These are phyloP conservation scores for Gorsachius goisagi DNA, from an alignment of 2,113 vertebrate genomes.

Conservation along the genomic window DNA sequence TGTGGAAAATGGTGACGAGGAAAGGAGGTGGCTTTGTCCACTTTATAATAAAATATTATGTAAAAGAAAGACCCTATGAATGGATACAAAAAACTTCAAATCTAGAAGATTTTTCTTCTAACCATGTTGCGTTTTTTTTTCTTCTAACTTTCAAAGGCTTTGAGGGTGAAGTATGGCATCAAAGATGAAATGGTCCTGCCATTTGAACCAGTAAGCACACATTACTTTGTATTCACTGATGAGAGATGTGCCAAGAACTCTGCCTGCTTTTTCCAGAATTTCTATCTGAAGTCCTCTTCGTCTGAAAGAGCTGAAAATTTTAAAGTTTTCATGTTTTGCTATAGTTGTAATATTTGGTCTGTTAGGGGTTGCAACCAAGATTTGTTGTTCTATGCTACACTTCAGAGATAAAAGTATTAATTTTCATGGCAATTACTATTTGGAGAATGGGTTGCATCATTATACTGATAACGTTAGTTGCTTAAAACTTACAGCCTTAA, in stretches of 20 bases:
- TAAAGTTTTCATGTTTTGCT: neutral
- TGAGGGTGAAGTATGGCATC: constrained; percentile 92
- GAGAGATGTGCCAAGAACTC: neutral
- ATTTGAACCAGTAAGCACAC: constrained; percentile 87
- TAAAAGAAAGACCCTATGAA: neutral
- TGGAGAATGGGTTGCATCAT: neutral
- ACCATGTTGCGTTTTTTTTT: neutral
- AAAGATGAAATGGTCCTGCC: constrained; percentile 95
- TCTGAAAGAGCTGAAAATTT: neutral
- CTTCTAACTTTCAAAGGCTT: constrained; percentile 74
- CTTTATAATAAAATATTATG: neutral
- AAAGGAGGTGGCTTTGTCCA: neutral
- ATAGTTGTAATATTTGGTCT: neutral
- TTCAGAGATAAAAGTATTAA: neutral
- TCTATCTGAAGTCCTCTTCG: neutral
- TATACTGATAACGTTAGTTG: neutral
- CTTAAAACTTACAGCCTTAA: neutral
- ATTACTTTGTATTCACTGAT: neutral
- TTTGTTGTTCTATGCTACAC: neutral
- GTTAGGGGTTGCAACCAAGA: neutral
- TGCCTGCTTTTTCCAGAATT: neutral
- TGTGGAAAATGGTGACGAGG: neutral
- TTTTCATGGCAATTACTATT: neutral
- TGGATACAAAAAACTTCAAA: neutral
- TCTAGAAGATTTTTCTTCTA: neutral